Percentiles rank a stretch among this genome's conserved stretches.
Evolutionary conservation across 2,113 vertebrate genomes (phyloP).

Genomic region (Myotis lucifugus): DNA sequence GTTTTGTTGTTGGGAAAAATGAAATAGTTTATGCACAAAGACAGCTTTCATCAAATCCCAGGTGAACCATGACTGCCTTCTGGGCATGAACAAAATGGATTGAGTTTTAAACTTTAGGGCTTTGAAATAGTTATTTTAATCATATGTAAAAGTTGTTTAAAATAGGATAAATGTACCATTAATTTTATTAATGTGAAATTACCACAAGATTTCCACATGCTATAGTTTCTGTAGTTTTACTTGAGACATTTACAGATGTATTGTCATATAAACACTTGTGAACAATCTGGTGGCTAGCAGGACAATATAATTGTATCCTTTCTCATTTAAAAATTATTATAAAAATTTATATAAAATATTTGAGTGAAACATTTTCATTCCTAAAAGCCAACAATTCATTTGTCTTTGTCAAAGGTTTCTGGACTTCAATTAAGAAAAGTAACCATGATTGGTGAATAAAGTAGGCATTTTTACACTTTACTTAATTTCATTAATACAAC

Average conservation of each 20-base stretch:
- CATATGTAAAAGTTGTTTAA: background rate
- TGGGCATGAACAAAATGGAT: background rate
- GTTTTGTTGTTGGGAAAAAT: constrained; percentile 27
- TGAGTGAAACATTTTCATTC: background rate
- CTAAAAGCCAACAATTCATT: background rate
- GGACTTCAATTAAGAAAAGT: background rate
- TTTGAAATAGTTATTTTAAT: constrained; percentile 29
- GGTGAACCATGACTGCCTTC: background rate
- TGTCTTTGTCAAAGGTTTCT: background rate
- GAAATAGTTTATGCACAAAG: background rate
- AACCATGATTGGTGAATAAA: background rate
- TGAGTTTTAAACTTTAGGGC: background rate
- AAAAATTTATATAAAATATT: background rate
- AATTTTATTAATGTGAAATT: background rate
- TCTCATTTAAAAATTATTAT: background rate
- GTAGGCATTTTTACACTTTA: background rate
- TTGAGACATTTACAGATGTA: background rate
- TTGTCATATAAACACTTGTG: background rate
- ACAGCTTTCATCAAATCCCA: background rate
- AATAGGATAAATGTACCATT: background rate
- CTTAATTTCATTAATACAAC: background rate
- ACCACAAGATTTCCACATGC: background rate
- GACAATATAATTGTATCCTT: background rate
- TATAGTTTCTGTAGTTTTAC: background rate
- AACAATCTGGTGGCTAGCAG: background rate